Evolutionary conservation across 2,797 vertebrate species (phyloP).

Genomic region (Spinus olivaceus): DNA sequence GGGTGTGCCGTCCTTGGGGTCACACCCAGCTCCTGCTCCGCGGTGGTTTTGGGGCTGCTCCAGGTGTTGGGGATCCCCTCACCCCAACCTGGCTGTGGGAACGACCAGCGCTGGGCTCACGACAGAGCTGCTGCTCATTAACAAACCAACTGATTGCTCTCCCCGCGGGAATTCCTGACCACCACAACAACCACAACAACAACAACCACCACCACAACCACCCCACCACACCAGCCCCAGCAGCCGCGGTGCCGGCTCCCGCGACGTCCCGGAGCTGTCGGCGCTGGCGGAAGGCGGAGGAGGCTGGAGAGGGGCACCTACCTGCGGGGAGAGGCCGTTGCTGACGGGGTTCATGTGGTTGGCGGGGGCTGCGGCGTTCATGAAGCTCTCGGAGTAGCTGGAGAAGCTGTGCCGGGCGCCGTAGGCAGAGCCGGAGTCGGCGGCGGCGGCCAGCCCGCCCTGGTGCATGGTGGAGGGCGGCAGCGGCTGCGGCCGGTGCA

Average conservation of each 20-base stretch:
- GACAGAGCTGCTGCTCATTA: not conserved
- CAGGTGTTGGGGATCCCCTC: accelerated
- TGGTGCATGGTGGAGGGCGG: conserved; percentile 96
- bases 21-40: not conserved
- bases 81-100: not conserved
- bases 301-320: conserved; percentile 32
- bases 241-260: accelerated
- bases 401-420: conserved; percentile 91
- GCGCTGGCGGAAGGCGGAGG: accelerated
- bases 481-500: conserved; percentile 92
- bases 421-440: conserved; percentile 81
- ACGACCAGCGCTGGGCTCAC: accelerated
- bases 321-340: conserved; percentile 94
- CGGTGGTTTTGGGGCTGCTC: not conserved
- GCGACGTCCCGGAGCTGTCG: accelerated
- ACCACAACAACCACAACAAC: not conserved
- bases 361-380: conserved; percentile 85
- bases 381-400: conserved; percentile 93
- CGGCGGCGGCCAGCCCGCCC: conserved; percentile 77
- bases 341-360: conserved; percentile 93
- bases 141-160: not conserved
- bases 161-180: not conserved
- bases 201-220: too few species aligned
- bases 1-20: not conserved
- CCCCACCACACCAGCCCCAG: not conserved